A percentile compares a stretch with the other conserved stretches of the same genome.
These are phyloP conservation scores for Maniola hyperantus DNA, from an alignment of 2,888 invertebrate species.

Conservation along the genomic window DNA sequence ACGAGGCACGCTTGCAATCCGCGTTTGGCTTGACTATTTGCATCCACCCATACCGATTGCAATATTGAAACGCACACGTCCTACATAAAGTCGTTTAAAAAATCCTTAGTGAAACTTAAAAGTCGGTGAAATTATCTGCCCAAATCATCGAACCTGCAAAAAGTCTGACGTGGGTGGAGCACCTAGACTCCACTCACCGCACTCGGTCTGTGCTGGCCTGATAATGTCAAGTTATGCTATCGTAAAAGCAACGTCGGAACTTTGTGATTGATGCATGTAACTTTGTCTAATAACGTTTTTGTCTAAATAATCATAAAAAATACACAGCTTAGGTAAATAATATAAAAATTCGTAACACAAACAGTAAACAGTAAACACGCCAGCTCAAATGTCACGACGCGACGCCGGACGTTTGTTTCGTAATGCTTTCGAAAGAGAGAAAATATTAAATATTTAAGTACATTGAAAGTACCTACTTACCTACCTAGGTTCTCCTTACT, in stretches of 20 bases:
- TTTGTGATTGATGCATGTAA: conserved; percentile 12
- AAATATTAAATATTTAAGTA: background rate
- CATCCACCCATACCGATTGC: no score
- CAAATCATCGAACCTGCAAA: no score
- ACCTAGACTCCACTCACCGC: no score
- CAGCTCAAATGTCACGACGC: conserved; percentile 10
- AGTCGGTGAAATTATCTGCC: no score
- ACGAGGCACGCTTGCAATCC: no score
- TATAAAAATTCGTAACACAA: conserved; percentile 1
- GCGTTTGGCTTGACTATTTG: no score
- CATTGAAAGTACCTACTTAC: background rate
- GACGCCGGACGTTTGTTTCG: conserved; percentile 6
- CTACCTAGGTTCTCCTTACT: no score
- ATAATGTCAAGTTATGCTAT: conserved; percentile 1
- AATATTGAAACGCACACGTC: no score
- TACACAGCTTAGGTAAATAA: background rate
- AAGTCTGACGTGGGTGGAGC: no score
- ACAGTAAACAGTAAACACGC: conserved; percentile 3
- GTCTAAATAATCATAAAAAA: background rate
- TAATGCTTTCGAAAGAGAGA: background rate
- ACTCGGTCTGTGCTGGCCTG: no score
- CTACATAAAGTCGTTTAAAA: no score
- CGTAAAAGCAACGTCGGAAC: conserved; percentile 1
- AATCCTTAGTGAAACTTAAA: no score
- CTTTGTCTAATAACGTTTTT: background rate